A percentile compares a stretch with the other conserved stretches of the same genome.
phyloP scores from a whole-genome alignment of 2,113 vertebrate species.

The Pangasianodon hypophthalmus region DNA sequence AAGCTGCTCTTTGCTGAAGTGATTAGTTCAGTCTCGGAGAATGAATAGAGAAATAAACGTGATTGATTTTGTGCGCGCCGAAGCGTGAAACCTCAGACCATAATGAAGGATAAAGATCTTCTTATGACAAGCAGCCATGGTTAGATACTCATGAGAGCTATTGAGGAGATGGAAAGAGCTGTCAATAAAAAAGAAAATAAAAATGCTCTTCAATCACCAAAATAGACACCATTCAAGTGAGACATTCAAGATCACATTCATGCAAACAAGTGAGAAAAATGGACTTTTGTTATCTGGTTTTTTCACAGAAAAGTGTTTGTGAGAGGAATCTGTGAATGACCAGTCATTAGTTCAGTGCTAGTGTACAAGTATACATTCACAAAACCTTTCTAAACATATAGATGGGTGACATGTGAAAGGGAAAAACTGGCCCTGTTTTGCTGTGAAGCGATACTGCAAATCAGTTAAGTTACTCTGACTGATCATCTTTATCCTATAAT shows the following conservation, averaged over 20 bases:
- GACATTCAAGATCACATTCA: neutral
- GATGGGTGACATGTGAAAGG: neutral
- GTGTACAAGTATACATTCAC: neutral
- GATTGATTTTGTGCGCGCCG: neutral
- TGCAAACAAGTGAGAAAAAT: neutral
- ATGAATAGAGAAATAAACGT: constrained; percentile 9
- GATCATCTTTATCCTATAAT: neutral
- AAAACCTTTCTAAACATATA: neutral
- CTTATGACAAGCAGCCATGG: constrained; percentile 12
- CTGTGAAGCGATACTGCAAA: neutral
- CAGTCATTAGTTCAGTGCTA: neutral
- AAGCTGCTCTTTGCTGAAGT: constrained; percentile 3
- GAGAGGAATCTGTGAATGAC: neutral
- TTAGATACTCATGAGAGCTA: neutral
- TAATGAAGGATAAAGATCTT: constrained; percentile 2
- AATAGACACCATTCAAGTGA: neutral
- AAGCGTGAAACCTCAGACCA: constrained; percentile 3
- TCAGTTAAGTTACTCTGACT: neutral
- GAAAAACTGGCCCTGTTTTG: neutral
- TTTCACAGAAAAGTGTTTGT: neutral
- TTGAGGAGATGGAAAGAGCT: neutral
- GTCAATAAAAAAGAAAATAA: neutral
- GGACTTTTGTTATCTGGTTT: neutral
- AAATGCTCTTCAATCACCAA: neutral
- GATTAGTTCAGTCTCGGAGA: constrained; percentile 13